phyloP scores from a whole-genome alignment of 1,140 invertebrate genomes.

The Penaeus indicus region DNA sequence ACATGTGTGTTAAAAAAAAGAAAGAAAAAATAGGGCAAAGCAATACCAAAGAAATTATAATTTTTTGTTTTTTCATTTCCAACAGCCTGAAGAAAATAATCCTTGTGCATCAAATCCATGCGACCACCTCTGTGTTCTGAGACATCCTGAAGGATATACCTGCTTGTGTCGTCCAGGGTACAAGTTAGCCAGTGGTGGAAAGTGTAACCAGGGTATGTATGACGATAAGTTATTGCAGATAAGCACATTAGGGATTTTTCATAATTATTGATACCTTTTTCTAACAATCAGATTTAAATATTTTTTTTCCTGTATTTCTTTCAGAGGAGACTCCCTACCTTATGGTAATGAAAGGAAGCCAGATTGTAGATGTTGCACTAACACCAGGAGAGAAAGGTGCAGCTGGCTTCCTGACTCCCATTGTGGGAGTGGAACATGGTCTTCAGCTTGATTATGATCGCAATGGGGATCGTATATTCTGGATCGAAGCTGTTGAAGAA shows the following conservation, averaged over 20 bases:
- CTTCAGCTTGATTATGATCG: constrained; percentile 93
- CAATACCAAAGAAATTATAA: not conserved
- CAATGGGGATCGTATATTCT: constrained; percentile 84
- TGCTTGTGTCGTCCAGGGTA: constrained; percentile 95
- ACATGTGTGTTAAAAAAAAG: no score
- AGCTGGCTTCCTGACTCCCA: constrained; percentile 84
- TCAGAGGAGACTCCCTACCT: constrained; percentile 87
- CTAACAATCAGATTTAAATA: no score
- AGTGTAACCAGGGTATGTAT: constrained; percentile 78
- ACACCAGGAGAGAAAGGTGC: constrained; percentile 78
- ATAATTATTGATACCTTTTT: no score
- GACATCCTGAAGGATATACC: constrained; percentile 79
- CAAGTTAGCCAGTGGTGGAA: constrained; percentile 78
- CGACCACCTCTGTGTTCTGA: constrained; percentile 92
- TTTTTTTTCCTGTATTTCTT: not conserved
- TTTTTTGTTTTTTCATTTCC: not conserved
- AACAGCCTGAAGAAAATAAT: constrained; percentile 60
- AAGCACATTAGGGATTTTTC: no score
- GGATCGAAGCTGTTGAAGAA: constrained; percentile 79
- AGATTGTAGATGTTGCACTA: constrained; percentile 87
- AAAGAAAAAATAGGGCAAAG: no score
- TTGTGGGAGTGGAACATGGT: constrained; percentile 92
- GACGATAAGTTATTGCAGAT: no score
- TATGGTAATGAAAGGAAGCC: constrained; percentile 90
- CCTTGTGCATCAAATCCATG: constrained; percentile 76